These are phyloP conservation scores for Cecidostiba fungosa DNA, from an alignment of 2,888 invertebrate genomes.

Conservation along the genomic window DNA sequence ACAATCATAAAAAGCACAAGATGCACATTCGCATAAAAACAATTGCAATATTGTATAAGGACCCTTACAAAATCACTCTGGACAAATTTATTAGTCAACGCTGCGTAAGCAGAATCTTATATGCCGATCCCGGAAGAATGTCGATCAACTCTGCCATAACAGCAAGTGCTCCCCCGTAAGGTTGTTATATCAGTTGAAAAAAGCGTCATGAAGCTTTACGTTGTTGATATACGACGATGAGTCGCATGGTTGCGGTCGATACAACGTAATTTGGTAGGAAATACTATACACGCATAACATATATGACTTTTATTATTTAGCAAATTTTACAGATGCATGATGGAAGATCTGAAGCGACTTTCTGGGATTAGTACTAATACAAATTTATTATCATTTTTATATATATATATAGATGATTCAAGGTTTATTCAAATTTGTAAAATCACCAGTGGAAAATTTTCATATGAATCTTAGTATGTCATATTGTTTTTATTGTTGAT, in stretches of 20 bases:
- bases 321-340: not conserved
- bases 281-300: not conserved
- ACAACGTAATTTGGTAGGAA: not conserved
- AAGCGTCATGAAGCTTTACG: not conserved
- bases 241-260: not conserved
- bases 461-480: too few species aligned
- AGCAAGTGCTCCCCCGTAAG: not conserved
- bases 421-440: too few species aligned
- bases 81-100: not conserved
- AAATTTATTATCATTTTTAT: too few species aligned
- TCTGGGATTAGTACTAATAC: too few species aligned
- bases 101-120: not conserved
- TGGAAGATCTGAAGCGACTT: not conserved
- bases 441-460: too few species aligned
- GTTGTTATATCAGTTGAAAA: not conserved
- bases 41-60: not conserved
- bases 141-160: not conserved
- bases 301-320: not conserved
- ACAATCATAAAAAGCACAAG: not conserved
- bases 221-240: not conserved
- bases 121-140: conserved; percentile 1
- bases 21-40: not conserved
- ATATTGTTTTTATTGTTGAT: too few species aligned
- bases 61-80: not conserved
- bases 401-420: too few species aligned